phyloP scores from a whole-genome alignment of 2,797 vertebrate species.

The Scleropages formosus region DNA sequence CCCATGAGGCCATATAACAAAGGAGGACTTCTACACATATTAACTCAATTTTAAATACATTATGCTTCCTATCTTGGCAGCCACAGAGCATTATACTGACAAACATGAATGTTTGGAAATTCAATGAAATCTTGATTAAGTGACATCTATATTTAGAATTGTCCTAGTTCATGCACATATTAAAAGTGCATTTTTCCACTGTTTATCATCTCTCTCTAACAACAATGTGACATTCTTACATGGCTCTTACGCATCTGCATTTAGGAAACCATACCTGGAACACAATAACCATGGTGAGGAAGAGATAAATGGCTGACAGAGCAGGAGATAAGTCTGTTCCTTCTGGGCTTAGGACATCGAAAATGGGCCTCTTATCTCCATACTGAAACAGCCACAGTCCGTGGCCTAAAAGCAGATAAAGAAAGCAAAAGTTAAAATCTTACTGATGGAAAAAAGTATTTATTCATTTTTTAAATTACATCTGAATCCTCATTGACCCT shows the following conservation, averaged over 20 bases:
- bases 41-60: too few species aligned
- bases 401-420: constrained; percentile 73
- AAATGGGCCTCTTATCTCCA: constrained; percentile 83
- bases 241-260: too few species aligned
- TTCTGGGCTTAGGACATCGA: constrained; percentile 84
- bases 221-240: too few species aligned
- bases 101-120: too few species aligned
- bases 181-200: neutral
- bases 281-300: constrained; percentile 95
- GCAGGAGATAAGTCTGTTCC: constrained; percentile 83
- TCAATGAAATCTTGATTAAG: too few species aligned
- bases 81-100: too few species aligned
- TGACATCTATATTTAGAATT: too few species aligned
- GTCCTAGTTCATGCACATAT: neutral
- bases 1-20: neutral
- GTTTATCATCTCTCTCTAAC: too few species aligned
- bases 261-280: constrained; percentile 79
- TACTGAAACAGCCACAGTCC: constrained; percentile 89
- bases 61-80: too few species aligned
- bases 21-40: too few species aligned
- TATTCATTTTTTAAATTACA: neutral
- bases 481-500: too few species aligned
- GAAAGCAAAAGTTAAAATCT: neutral
- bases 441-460: neutral
- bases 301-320: constrained; percentile 87